Evolutionary conservation across 2,888 invertebrate species (phyloP), one percentile per base, ranked within the genome.

Genomic region (Chloromyia formosa): DNA sequence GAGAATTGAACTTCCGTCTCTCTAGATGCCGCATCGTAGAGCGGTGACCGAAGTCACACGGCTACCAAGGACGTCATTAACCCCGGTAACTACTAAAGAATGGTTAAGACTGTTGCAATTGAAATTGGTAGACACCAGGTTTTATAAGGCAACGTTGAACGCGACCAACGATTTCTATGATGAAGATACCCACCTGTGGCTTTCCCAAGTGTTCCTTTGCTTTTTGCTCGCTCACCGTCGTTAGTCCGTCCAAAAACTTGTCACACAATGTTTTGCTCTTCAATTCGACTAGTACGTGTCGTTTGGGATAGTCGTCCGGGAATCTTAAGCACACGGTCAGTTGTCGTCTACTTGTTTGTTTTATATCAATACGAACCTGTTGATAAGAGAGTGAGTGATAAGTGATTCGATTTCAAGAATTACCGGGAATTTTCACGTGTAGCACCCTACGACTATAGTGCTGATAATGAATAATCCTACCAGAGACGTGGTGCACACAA

Each of bases 201-300:
- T 90, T 89, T 0, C 90, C 90, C 20, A 89, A 75, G 74, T 86
- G 82, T 78, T 88, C 88, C 81, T 89, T 88, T 68, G 87, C 83
- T 83, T 90, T 89, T 80, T 87, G 86, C 80, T 92, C 90, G 83
- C 90, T 88, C 78, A 91, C 83, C 82, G 87, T 86, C 0, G 89
- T 88, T 56, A 93, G 82, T 73, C 89, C 88, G 74, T 88, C 86
- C 9, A 92, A 83, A 74, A 93, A 84, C 80, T 89, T 90, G 0
- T 88, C 87, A 0, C 91, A 89, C 22, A 93, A 83, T 1, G 89
- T 89, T 83, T 91, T 91, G 80, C 92, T 92, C 81, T 91, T 92
- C 7, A 93, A 83, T 82, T 93, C 92, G 14, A 92, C 83, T 27
- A 93, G 83, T 20, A 92, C 81, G 0, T 88, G 84, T 1, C 84